These are phyloP conservation scores for Hyposmocoma kahamanoa DNA, from an alignment of 1,140 invertebrate genomes.

Conservation along the genomic window DNA sequence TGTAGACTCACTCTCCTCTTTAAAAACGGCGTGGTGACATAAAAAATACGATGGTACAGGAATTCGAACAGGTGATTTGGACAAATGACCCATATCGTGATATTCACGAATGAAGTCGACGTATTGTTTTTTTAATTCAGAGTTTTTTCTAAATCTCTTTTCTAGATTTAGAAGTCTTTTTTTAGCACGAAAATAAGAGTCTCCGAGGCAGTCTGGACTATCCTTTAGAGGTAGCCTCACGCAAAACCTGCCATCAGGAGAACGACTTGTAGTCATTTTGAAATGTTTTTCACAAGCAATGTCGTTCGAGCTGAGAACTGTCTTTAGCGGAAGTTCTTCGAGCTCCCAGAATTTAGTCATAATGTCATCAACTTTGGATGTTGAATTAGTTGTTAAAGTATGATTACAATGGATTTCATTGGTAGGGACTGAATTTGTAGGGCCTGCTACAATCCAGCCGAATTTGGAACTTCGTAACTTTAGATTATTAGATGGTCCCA, in stretches of 20 bases:
- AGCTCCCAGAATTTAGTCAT: neutral
- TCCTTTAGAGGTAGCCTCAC: neutral
- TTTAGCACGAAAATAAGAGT: neutral
- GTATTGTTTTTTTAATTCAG: neutral
- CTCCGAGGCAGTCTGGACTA: neutral
- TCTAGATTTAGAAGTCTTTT: neutral
- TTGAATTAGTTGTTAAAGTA: neutral
- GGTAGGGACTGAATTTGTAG: neutral
- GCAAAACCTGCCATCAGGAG: neutral
- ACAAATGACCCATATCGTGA: neutral
- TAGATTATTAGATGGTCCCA: neutral
- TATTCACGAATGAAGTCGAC: constrained; percentile 6
- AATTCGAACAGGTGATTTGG: neutral
- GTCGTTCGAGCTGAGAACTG: neutral
- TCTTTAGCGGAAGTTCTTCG: neutral
- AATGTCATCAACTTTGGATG: neutral
- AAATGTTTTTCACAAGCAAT: neutral
- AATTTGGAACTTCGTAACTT: neutral
- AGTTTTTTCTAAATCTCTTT: constrained; percentile 2
- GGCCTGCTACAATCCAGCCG: neutral
- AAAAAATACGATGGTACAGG: constrained; percentile 11
- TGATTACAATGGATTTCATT: neutral
- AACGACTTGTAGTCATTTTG: neutral
- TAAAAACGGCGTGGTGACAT: constrained; percentile 12
- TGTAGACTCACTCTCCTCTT: constrained; percentile 3